Conservation (phyloP, 2,888 invertebrate genomes). For the Drosophila limbata region DNA sequence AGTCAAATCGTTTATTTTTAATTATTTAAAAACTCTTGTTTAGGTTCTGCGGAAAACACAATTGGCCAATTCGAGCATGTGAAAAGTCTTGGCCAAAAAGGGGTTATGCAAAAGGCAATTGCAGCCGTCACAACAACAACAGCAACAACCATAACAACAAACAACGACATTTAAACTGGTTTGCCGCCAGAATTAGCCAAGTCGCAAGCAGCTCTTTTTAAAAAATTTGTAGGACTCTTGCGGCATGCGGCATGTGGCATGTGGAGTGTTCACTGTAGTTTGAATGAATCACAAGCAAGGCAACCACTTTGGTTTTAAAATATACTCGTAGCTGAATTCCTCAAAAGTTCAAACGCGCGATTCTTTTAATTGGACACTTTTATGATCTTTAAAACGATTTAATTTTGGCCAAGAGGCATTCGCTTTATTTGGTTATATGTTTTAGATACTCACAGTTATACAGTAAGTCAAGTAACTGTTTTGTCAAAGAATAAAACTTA, state of each 20-base stretch:
- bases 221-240: conserved; percentile 41
- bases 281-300: conserved; percentile 34
- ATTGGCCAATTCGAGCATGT: conserved; percentile 46
- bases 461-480: not conserved
- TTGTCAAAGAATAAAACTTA: not conserved
- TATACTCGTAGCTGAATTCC: conserved; percentile 24
- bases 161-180: conserved; percentile 68
- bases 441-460: not conserved
- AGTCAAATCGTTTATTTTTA: conserved; percentile 12
- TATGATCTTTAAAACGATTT: conserved; percentile 8
- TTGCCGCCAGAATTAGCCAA: conserved; percentile 76
- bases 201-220: conserved; percentile 39
- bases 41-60: conserved; percentile 26
- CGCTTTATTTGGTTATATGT: conserved; percentile 20
- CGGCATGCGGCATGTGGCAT: conserved; percentile 27
- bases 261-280: conserved; percentile 2
- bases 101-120: conserved; percentile 67
- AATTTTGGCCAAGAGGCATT: conserved; percentile 28
- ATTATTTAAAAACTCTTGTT: conserved; percentile 10
- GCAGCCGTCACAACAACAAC: conserved; percentile 32
- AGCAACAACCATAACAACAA: conserved; percentile 12
- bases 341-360: conserved; percentile 48
- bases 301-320: not conserved
- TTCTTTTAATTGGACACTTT: conserved; percentile 36
- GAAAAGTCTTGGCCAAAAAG: conserved; percentile 53